Base-by-base conservation (phyloP, 2,113 vertebrate genomes). In the Connochaetes taurinus region DNA sequence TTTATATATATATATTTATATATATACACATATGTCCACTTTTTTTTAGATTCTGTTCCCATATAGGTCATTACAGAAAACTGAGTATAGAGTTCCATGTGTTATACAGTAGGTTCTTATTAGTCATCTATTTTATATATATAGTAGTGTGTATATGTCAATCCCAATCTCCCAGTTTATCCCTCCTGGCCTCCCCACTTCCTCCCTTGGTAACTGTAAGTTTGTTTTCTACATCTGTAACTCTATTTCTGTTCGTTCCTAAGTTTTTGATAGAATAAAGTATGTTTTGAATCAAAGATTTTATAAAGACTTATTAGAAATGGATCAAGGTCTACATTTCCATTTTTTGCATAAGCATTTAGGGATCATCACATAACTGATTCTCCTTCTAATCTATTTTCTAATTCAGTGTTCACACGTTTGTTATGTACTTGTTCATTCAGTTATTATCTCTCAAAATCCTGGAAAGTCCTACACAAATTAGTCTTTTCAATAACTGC, bases 271-370 rank as follows among this genome's bases (percentile, higher is more conserved):
- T 45, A 58, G 10, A 80, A 45, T 74, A 15, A 82, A 58, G 64
- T 64, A 55, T 90, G 21, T 96, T 91, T 97, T 81, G 87, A 95
- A 76, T 43, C 2, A 95, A 71, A 60, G 33, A 85, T 71, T 96
- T 91, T 55, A 93, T 8, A 78, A 85, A 83, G 43, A 87, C 15
- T 85, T 64, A 87, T 55, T 90, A 31, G 58, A 64, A 90, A 45
- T 90, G 57, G 8, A 87, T 86, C 47, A 64, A 91, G 6, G 17
- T 45, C 58, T 84, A 12, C 53, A 50, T 95, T 95, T 76, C 53
- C 16, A 67, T 76, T 95, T 94, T 58, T 84, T 78, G 31, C 3
- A 76, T n/a, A 23, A 83, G 80, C 31, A 52, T 58, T 85, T 62
- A 88, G 64, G 36, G 19, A n/a, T 29, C 80, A 50, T 85, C 7